These are phyloP conservation scores for Lerista edwardsae DNA, from an alignment of 2,797 vertebrate species.

Conservation along the genomic window DNA sequence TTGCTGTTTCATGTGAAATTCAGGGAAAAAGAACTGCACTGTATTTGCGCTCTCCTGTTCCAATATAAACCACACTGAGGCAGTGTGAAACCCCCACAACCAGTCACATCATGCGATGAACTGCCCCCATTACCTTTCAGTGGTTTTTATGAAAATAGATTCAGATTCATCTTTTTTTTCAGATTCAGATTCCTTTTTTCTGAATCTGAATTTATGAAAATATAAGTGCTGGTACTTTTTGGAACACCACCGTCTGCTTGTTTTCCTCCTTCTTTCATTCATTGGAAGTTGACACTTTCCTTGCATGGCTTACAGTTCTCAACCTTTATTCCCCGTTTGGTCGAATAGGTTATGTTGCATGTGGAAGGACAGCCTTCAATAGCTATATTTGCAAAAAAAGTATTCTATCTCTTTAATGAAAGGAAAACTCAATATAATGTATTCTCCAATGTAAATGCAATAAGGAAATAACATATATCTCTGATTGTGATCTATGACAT, in stretches of 20 bases:
- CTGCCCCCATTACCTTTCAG: conserved; percentile 17
- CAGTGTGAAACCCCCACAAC: conserved; percentile 18
- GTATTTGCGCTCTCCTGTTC: conserved; percentile 17
- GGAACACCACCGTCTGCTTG: not conserved
- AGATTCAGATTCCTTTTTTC: too few relatives aligned
- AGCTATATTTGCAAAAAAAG: conserved; percentile 45
- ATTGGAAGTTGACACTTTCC: conserved; percentile 32
- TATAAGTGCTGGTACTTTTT: not conserved
- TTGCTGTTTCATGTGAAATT: not conserved
- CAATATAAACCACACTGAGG: not conserved
- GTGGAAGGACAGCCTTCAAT: conserved; percentile 59
- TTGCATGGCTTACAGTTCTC: conserved; percentile 45
- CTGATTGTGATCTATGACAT: conserved; percentile 67
- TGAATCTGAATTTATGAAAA: too few relatives aligned
- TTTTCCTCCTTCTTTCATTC: not conserved
- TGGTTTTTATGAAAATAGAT: not conserved
- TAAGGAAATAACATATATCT: conserved; percentile 66
- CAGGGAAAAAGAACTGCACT: conserved; percentile 28
- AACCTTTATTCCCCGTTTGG: conserved; percentile 18
- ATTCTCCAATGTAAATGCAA: conserved; percentile 64
- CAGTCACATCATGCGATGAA: conserved; percentile 21
- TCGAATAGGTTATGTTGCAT: conserved; percentile 33
- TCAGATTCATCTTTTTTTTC: too few relatives aligned
- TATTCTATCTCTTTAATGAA: conserved; percentile 72
- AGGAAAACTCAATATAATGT: conserved; percentile 64